Evolutionary conservation across 2,888 invertebrate species (phyloP).

Genomic region (Ditula angustiorana): DNA sequence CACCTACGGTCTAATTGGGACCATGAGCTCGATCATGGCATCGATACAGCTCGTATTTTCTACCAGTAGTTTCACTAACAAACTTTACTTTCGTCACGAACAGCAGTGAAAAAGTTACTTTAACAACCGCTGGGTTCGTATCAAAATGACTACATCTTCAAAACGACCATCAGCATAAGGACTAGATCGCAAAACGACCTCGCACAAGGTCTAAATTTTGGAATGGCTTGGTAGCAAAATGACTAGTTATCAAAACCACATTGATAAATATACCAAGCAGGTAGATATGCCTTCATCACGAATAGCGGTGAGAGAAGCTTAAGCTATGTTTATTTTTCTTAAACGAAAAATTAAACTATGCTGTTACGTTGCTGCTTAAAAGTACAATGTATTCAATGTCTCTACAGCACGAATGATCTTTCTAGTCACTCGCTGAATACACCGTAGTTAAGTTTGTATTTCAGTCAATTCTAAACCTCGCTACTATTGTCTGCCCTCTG

Average conservation of each 20-base stretch:
- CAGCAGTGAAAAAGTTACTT: too few relatives aligned
- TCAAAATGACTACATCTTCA: too few relatives aligned
- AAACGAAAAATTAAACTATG: neutral
- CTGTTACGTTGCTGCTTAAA: neutral
- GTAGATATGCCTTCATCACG: too few relatives aligned
- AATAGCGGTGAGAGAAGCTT: too few relatives aligned
- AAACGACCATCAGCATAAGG: too few relatives aligned
- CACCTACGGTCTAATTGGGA: conserved; percentile 38
- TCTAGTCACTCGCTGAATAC: conserved; percentile 11
- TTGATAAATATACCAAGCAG: too few relatives aligned
- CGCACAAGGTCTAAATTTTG: too few relatives aligned
- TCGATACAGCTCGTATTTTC: conserved; percentile 20
- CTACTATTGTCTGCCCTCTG: conserved; percentile 28
- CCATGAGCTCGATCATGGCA: conserved; percentile 38
- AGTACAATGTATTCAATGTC: neutral
- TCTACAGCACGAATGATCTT: conserved; percentile 3
- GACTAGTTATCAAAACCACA: too few relatives aligned
- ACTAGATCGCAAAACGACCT: too few relatives aligned
- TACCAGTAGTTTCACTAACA: conserved; percentile 24
- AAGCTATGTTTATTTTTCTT: neutral
- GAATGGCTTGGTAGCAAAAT: too few relatives aligned
- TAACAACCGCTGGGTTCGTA: too few relatives aligned
- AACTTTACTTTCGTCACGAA: neutral
- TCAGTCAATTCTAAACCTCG: conserved; percentile 2
- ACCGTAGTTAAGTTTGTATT: conserved; percentile 2